phyloP scores from a whole-genome alignment of 2,113 vertebrate genomes.

The Leucopternis melanops region DNA sequence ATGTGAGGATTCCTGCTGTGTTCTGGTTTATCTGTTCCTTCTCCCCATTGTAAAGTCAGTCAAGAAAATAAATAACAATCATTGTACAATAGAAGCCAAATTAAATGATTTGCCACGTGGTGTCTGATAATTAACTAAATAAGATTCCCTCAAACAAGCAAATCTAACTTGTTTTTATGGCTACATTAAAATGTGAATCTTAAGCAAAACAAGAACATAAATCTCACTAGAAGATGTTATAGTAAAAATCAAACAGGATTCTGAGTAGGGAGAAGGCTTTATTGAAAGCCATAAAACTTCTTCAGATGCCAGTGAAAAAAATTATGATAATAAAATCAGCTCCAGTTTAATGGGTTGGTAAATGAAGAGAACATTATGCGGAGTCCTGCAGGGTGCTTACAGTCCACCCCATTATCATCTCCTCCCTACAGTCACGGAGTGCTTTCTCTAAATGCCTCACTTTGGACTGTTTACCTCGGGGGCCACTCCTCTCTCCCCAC shows the following conservation, averaged over 20 bases:
- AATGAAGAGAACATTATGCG: constrained; percentile 56
- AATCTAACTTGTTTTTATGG: constrained; percentile 69
- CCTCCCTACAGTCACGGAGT: neutral
- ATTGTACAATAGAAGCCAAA: constrained; percentile 34
- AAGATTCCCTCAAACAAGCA: constrained; percentile 65
- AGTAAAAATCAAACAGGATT: constrained; percentile 54
- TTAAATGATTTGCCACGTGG: constrained; percentile 55
- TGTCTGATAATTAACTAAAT: constrained; percentile 72
- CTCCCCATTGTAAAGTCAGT: neutral
- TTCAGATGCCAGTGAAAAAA: constrained; percentile 43
- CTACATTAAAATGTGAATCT: constrained; percentile 72
- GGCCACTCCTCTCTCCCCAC: neutral
- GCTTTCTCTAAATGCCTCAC: neutral
- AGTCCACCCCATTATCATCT: neutral
- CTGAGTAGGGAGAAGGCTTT: constrained; percentile 49
- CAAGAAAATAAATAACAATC: constrained; percentile 40
- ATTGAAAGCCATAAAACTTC: constrained; percentile 64
- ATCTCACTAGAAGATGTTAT: constrained; percentile 63
- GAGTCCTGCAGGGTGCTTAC: constrained; percentile 28
- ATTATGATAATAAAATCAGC: constrained; percentile 57
- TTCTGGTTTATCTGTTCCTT: neutral
- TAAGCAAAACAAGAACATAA: constrained; percentile 77
- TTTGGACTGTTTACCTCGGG: neutral
- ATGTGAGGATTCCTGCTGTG: neutral
- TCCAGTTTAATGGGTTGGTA: constrained; percentile 60